These are phyloP conservation scores for Triplophysa rosa DNA, from an alignment of 2,113 vertebrate genomes.

Conservation along the genomic window DNA sequence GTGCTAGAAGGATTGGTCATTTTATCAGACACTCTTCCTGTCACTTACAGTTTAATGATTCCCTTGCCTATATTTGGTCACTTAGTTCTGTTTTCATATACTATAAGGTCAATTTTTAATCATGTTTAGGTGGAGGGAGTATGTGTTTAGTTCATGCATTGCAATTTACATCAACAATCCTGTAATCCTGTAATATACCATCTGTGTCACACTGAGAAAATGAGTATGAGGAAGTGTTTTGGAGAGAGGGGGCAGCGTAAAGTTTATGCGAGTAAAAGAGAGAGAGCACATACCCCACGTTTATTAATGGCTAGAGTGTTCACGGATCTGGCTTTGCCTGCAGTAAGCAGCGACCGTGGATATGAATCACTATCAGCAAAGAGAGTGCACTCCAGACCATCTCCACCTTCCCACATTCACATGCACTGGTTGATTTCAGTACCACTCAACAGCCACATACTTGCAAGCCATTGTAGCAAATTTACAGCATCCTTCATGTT, in stretches of 20 bases:
- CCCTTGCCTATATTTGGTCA: neutral
- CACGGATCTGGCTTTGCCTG: neutral
- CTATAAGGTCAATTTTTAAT: too few relatives aligned
- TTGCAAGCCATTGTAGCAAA: neutral
- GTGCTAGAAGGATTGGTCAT: conserved; percentile 18
- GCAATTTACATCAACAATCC: too few relatives aligned
- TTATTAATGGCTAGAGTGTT: neutral
- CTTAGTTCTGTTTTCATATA: neutral
- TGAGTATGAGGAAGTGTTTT: too few relatives aligned
- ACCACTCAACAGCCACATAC: neutral
- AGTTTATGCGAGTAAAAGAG: too few relatives aligned
- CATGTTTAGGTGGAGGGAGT: too few relatives aligned
- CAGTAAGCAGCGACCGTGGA: conserved; percentile 6
- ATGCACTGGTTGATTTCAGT: neutral
- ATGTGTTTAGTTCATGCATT: neutral
- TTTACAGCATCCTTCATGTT: neutral
- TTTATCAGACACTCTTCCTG: neutral
- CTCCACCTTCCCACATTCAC: conserved; percentile 2
- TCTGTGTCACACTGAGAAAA: too few relatives aligned
- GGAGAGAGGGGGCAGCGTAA: too few relatives aligned
- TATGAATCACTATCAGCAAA: conserved; percentile 30
- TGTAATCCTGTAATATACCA: too few relatives aligned
- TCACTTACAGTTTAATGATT: neutral
- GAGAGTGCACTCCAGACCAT: neutral
- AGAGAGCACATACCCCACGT: too few relatives aligned